Conservation (phyloP, 2,113 vertebrate genomes). For the Gyps fulvus region DNA sequence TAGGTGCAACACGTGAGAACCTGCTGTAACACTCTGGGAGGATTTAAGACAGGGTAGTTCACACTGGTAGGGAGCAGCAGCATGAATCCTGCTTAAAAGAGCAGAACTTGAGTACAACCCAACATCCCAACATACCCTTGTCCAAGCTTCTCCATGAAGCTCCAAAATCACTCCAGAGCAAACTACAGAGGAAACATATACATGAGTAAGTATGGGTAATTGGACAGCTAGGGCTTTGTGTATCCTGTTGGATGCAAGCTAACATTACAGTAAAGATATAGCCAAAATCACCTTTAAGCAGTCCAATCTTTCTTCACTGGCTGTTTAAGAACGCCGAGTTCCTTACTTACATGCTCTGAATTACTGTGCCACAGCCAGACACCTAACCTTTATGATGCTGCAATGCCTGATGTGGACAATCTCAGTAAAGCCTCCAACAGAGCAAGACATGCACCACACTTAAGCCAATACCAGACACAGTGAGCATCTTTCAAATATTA, state of each 20-base stretch:
- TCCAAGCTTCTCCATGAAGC: slow-evolving; percentile 49
- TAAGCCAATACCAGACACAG: neutral
- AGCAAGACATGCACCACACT: neutral
- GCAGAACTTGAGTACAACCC: neutral
- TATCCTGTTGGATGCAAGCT: neutral
- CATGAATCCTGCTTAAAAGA: neutral
- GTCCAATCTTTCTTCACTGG: neutral
- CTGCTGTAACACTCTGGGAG: neutral
- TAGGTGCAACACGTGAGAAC: neutral
- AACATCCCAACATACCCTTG: neutral
- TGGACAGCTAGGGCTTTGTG: neutral
- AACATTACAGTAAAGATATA: neutral
- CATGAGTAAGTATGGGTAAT: neutral
- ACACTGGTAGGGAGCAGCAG: neutral
- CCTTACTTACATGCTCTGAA: neutral
- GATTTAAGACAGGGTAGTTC: neutral
- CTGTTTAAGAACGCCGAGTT: neutral
- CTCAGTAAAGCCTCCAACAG: neutral
- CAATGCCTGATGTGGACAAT: neutral
- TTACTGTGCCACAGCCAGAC: neutral
- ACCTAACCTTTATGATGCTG: neutral
- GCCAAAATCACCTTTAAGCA: neutral
- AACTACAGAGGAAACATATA: slow-evolving; percentile 15
- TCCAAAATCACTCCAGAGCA: slow-evolving; percentile 41
- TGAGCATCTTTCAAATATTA: neutral